Evolutionary conservation across 2,113 vertebrate species (phyloP), one percentile per base, ranked within the genome.

Genomic region (Rhagologus leucostigma): DNA sequence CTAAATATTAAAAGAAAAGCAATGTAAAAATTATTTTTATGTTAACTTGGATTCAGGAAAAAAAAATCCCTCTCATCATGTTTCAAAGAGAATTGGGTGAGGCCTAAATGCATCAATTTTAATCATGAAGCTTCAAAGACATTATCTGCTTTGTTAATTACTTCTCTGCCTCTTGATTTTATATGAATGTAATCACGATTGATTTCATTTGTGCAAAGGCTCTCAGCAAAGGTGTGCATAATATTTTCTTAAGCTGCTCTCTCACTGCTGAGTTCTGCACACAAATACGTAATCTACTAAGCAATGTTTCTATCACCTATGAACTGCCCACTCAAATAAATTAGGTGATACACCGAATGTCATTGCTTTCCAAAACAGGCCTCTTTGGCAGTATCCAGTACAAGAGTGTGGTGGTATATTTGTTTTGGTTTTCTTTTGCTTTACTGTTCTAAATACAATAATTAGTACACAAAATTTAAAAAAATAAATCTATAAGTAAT

Each of bases 351-450:
- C 22, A 17, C 12, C 30, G 24, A 42, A 74, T 53, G 37, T 20
- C 29, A 27, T 3, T 74, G 16, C 26, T 65, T 44, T 82, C 44
- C 21, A 63, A 67, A 86, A 3, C 19, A 63, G 8, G 6, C 46
- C 4, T 70, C 13, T 87, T 13, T 42, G 42, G 23, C 42, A 37
- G 30, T 32, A 75, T 10, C 8, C 35, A 68, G 30, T 30, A 59
- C 5, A 46, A 32, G 50, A 85, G 3, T 26, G 11, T 18, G 50
- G 9, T 0, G 0, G 7, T 14, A 44, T 3, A 39, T 67, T 52
- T 12, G 1, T 52, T 88, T 56, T 0, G 0, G 7, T 14, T 87
- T 86, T 42, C 15, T 77, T 80, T 86, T 41, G 22, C 23, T 60
- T 79, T 44, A 49, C 20, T 75, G 9, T 30, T 68, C 21, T 35